Conservation (phyloP, 2,888 invertebrate genomes). For the Parnassius apollo region DNA sequence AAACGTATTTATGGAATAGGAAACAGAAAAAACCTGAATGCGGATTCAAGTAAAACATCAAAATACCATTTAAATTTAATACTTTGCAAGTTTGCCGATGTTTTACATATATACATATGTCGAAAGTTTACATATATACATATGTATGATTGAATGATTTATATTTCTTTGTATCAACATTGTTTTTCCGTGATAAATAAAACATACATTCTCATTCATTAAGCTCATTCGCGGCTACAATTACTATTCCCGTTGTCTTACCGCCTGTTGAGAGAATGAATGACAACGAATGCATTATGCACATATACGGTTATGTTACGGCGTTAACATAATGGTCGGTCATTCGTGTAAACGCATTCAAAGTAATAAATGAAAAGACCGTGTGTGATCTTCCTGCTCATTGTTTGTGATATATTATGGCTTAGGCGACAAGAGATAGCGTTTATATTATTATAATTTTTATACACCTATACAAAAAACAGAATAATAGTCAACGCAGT, state of each 20-base stretch:
- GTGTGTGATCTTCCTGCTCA: conserved; percentile 15
- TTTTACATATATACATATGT: background rate
- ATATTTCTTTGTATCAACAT: conserved; percentile 10
- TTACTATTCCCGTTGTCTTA: conserved; percentile 10
- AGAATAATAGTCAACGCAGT: no score
- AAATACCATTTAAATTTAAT: no score
- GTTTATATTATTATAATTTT: background rate
- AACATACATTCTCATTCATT: conserved; percentile 16
- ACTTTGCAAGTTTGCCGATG: no score
- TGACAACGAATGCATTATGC: background rate
- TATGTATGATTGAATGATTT: background rate
- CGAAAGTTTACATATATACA: background rate
- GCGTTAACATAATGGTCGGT: conserved; percentile 4
- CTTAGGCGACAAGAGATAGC: conserved; percentile 4
- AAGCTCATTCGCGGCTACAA: conserved; percentile 1
- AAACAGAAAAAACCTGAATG: no score
- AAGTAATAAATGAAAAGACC: conserved; percentile 14
- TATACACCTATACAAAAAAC: no score
- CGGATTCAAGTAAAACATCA: no score
- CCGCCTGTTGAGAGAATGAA: conserved; percentile 5
- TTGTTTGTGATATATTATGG: conserved; percentile 11
- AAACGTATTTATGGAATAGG: no score
- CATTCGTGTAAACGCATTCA: background rate
- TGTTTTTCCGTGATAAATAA: conserved; percentile 17
- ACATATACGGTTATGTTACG: background rate